Evolutionary conservation across 2,113 vertebrate species (phyloP).

Genomic region (Nycticryphes semicollaris): DNA sequence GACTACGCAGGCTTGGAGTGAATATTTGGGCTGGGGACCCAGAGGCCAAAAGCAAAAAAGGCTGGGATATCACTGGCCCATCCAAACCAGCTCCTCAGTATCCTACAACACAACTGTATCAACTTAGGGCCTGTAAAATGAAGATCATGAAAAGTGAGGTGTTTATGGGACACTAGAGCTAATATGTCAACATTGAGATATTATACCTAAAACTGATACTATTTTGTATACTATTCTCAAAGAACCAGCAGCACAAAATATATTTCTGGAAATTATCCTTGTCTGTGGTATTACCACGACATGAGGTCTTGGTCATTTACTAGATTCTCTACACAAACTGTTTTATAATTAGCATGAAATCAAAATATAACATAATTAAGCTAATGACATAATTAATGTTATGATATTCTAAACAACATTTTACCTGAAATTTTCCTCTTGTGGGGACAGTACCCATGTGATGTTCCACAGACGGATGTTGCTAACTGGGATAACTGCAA

Average conservation of each 20-base stretch:
- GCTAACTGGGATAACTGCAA: conserved; percentile 85
- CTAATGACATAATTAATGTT: background rate
- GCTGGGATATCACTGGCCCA: background rate
- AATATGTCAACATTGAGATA: background rate
- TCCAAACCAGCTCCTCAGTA: background rate
- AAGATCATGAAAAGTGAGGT: background rate
- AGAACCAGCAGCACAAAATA: background rate
- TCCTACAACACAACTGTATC: background rate
- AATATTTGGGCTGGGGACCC: background rate
- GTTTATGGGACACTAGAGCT: background rate
- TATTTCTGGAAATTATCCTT: background rate
- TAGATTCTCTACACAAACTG: background rate
- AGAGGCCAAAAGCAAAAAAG: background rate
- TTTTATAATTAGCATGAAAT: background rate
- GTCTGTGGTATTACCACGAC: background rate
- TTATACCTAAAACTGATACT: background rate
- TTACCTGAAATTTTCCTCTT: conserved; percentile 87
- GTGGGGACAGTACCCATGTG: conserved; percentile 84
- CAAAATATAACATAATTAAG: background rate
- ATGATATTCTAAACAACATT: background rate
- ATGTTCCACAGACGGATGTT: conserved; percentile 86
- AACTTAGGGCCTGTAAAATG: background rate
- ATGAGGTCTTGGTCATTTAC: background rate
- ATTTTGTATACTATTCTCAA: background rate
- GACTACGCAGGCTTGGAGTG: background rate